phyloP scores from a whole-genome alignment of 2,888 invertebrate species.

The Acronicta leporina region DNA sequence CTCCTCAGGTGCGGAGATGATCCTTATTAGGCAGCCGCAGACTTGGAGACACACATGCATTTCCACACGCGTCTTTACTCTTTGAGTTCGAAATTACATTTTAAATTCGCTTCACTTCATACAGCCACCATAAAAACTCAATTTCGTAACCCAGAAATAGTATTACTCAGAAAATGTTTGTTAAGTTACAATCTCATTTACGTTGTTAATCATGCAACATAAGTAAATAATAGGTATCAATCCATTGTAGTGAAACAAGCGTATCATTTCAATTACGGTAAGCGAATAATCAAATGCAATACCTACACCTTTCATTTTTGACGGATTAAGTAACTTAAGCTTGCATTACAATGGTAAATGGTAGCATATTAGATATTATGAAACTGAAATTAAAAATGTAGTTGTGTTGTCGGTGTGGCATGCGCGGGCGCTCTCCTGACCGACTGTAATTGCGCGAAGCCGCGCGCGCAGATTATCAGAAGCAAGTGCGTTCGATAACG shows the following conservation, averaged over 20 bases:
- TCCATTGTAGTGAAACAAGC: conserved; percentile 74
- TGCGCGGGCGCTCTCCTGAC: conserved; percentile 50
- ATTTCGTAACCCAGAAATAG: conserved; percentile 41
- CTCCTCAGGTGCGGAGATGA: conserved; percentile 85
- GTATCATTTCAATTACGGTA: conserved; percentile 81
- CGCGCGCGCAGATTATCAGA: conserved; percentile 87
- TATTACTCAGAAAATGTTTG: conserved; percentile 60
- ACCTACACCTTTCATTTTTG: conserved; percentile 74
- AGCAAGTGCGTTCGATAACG: conserved; percentile 88
- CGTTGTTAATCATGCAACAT: conserved; percentile 65
- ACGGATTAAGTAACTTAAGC: conserved; percentile 82
- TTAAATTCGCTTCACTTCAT: conserved; percentile 19
- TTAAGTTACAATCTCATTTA: conserved; percentile 62
- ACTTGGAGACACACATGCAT: conserved; percentile 72
- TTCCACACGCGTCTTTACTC: conserved; percentile 62
- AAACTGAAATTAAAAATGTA: conserved; percentile 76
- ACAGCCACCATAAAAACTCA: conserved; percentile 21
- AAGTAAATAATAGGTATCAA: conserved; percentile 66
- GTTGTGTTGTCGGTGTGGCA: conserved; percentile 57
- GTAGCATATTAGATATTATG: conserved; percentile 70
- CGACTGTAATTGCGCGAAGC: conserved; percentile 79
- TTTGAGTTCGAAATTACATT: conserved; percentile 10
- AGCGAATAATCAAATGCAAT: conserved; percentile 69
- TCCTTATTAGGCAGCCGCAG: conserved; percentile 85
- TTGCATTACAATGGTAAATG: conserved; percentile 62